Evolutionary conservation across 2,113 vertebrate genomes (phyloP).

Genomic region (Microtus pennsylvanicus): DNA sequence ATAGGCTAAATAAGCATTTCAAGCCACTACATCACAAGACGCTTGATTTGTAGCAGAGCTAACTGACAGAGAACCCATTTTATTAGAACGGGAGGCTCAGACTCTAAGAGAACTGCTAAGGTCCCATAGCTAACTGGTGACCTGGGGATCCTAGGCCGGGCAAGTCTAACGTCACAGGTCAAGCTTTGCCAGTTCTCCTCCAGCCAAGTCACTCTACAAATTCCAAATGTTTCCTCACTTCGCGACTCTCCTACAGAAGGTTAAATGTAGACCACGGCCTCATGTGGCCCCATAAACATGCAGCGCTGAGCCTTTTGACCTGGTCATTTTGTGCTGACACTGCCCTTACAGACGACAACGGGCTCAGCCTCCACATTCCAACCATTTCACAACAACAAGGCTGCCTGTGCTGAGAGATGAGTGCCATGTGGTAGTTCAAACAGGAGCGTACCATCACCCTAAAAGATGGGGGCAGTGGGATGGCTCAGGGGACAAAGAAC

Average conservation of each 20-base stretch:
- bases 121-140: neutral
- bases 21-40: neutral
- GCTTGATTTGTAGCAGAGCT: neutral
- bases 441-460: neutral
- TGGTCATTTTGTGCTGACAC: too few relatives aligned
- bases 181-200: neutral
- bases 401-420: neutral
- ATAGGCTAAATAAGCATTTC: neutral
- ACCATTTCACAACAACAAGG: slow-evolving; percentile 1
- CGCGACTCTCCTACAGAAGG: neutral
- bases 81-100: neutral
- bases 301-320: neutral
- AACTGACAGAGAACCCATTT: neutral
- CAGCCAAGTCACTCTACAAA: neutral
- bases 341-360: neutral
- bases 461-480: neutral
- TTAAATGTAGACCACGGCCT: neutral
- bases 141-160: neutral
- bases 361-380: neutral
- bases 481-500: neutral
- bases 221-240: neutral
- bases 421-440: neutral
- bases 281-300: neutral
- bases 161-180: neutral
- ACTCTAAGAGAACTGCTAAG: neutral